These are phyloP conservation scores for Todiramphus chloris DNA, from an alignment of 2,113 vertebrate genomes.

Conservation along the genomic window DNA sequence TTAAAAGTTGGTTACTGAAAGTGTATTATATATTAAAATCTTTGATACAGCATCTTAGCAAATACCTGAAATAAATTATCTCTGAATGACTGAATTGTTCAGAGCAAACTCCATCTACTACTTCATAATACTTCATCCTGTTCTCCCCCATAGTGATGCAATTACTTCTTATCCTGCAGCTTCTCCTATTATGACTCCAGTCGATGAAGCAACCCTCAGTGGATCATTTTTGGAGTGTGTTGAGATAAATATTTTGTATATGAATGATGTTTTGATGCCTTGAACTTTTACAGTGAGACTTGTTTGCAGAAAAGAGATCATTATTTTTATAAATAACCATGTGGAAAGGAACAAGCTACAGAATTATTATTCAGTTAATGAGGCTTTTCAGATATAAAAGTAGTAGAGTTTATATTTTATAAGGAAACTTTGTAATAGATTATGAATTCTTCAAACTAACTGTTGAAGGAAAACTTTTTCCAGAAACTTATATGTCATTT, in stretches of 20 bases:
- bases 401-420: background rate
- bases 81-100: background rate
- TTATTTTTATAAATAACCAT: background rate
- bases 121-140: accelerated
- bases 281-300: background rate
- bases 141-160: accelerated
- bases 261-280: background rate
- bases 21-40: background rate
- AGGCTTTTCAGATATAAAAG: background rate
- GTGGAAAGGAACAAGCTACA: background rate
- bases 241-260: background rate
- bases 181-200: background rate
- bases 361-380: background rate
- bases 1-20: background rate
- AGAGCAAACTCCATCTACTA: background rate
- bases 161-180: background rate
- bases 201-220: background rate
- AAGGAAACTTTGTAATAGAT: background rate
- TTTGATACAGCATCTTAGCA: background rate
- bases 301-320: background rate
- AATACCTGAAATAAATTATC: background rate
- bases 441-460: background rate
- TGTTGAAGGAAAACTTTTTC: background rate
- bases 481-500: background rate
- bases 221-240: background rate